A percentile compares a stretch with the other conserved stretches of the same genome.
Evolutionary conservation across 2,113 vertebrate species (phyloP).

Genomic region (Haliaeetus leucogaster): DNA sequence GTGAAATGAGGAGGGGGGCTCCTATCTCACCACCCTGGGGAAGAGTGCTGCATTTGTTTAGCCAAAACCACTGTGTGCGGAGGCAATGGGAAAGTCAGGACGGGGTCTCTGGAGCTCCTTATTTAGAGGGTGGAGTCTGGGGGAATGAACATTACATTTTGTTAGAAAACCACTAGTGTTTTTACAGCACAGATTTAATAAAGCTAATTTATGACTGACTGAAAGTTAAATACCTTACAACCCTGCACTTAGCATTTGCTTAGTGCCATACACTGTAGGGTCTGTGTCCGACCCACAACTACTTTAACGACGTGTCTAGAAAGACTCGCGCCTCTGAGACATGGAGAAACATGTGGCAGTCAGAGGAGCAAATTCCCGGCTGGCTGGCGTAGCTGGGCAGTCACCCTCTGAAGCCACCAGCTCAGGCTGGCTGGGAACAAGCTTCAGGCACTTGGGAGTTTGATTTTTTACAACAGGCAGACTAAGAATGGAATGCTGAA

Average conservation of each 20-base stretch:
- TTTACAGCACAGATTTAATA: slow-evolving; percentile 1
- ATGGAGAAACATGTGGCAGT: background rate
- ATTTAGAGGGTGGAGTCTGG: background rate
- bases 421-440: background rate
- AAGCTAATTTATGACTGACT: background rate
- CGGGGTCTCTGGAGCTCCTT: background rate
- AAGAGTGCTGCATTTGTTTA: background rate
- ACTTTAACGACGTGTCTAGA: background rate
- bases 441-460: background rate
- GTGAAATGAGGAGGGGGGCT: background rate
- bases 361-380: background rate
- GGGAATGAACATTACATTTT: background rate
- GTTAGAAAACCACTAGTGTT: background rate
- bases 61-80: rapidly evolving
- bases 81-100: background rate
- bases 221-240: background rate
- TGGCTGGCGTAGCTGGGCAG: background rate
- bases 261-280: background rate
- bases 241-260: background rate
- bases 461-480: background rate
- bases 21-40: background rate
- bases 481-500: background rate
- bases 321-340: background rate
- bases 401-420: background rate
- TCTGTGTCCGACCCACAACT: background rate